Evolutionary conservation across 2,113 vertebrate genomes (phyloP), one percentile per base, ranked within the genome.

Genomic region (Syngnathoides biaculeatus): DNA sequence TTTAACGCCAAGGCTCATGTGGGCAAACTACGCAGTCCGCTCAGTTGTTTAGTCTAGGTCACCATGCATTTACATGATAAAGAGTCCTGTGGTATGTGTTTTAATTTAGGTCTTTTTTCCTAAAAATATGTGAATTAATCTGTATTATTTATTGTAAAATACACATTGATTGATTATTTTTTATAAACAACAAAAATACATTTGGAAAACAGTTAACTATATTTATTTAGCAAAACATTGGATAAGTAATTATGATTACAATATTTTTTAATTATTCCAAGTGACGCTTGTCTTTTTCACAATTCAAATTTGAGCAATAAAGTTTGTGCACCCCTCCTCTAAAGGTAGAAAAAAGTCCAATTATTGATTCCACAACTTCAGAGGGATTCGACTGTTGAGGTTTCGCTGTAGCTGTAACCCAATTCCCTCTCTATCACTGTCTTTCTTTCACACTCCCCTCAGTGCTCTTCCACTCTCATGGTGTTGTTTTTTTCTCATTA

Each of bases 401-500:
- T 62, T 62, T 24, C 40, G 3, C 40, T 24, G 55, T 35, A 57
- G 27, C 8, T 55, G 68, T 72, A 52, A 75, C 70, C 66, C 61
- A 73, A 72, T 65, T 73, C 77, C 57, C 76, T 72, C 61, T 80
- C 75, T 78, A 52, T 50, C 52, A 67, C 48, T 35, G 68, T 68
- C 79, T 69, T 73, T 53, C 40, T 62, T 14, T 57, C 64, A 78
- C 72, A 58, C 73, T 76, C 71, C 86, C 81, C 73, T 58, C 80
- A 71, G 69, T 67, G 53, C 82, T 80, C 40, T 83, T 85, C 91
- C 89, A 87, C 87, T 67, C 78, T 91, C 89, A 91, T 86, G 83
- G 87, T 92, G 90, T 92, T 91, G 87, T 91, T 90, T 90, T 92
- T 90, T 92, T 90, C 87, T 93, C 91, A 93, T 92, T 91, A 86